phyloP scores from a whole-genome alignment of 2,797 vertebrate genomes.

The Sciurus vulgaris region DNA sequence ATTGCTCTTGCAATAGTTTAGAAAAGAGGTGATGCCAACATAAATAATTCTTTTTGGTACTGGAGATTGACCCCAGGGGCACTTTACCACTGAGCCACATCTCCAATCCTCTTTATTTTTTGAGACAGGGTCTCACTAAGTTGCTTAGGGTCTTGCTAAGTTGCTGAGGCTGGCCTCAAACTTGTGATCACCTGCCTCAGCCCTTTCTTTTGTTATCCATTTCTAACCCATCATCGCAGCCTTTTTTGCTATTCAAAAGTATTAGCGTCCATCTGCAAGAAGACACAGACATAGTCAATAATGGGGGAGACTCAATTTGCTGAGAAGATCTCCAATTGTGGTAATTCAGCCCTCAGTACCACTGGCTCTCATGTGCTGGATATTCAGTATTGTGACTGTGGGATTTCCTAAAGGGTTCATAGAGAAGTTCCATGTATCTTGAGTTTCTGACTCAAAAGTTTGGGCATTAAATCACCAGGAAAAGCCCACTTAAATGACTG shows the following conservation, averaged over 20 bases:
- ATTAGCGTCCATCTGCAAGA: background rate
- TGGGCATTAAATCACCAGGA: background rate
- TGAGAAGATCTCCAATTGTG: background rate
- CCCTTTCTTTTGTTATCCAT: background rate
- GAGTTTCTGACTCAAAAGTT: background rate
- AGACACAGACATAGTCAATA: background rate
- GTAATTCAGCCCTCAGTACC: background rate
- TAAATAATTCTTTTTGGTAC: background rate
- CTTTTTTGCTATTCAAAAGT: slow-evolving; percentile 41
- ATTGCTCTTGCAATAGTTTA: background rate
- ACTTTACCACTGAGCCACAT: too few species aligned
- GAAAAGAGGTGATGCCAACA: background rate
- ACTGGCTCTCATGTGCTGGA: background rate
- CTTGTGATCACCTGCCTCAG: too few species aligned
- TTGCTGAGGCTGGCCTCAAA: too few species aligned
- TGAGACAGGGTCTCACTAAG: too few species aligned
- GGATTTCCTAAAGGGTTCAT: background rate
- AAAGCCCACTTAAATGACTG: background rate
- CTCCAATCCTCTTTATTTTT: too few species aligned
- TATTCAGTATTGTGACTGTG: background rate
- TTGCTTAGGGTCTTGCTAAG: too few species aligned
- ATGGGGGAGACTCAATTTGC: background rate
- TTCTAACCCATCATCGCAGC: background rate
- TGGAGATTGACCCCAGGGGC: too few species aligned
- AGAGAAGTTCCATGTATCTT: background rate